Percentiles rank a stretch among this genome's conserved stretches.
These are phyloP conservation scores for Psittacara wagleri DNA, from an alignment of 2,113 vertebrate species.

Conservation along the genomic window DNA sequence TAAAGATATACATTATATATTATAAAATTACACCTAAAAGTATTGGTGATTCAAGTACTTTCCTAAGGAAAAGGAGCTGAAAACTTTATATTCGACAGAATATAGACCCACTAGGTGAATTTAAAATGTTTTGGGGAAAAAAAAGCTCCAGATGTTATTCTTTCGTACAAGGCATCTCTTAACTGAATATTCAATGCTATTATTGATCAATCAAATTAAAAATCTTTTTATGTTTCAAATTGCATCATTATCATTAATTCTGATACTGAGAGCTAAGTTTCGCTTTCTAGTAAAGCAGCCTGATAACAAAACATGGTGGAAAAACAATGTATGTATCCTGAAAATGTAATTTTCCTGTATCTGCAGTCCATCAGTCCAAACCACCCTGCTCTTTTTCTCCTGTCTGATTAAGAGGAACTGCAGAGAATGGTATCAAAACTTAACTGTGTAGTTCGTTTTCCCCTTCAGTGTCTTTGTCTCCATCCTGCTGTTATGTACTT, in stretches of 20 bases:
- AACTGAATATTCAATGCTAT: neutral
- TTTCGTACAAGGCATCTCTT: neutral
- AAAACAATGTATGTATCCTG: neutral
- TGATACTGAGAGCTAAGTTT: neutral
- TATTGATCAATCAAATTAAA: neutral
- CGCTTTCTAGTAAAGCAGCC: neutral
- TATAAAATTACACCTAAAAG: neutral
- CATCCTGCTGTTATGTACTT: neutral
- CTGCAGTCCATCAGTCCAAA: neutral
- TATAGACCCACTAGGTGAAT: neutral
- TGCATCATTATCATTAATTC: neutral
- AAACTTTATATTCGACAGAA: neutral
- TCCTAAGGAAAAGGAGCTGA: neutral
- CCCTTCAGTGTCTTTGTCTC: neutral
- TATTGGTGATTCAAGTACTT: neutral
- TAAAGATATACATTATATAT: neutral
- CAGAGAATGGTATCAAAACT: neutral
- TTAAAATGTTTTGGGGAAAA: neutral
- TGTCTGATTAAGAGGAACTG: neutral
- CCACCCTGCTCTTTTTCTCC: neutral
- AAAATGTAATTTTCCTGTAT: slow-evolving; percentile 2
- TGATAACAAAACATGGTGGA: neutral
- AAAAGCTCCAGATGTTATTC: neutral
- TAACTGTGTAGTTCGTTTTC: neutral
- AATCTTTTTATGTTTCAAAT: neutral